Conservation (phyloP, 2,797 vertebrate species). For the Tamandua tetradactyla region DNA sequence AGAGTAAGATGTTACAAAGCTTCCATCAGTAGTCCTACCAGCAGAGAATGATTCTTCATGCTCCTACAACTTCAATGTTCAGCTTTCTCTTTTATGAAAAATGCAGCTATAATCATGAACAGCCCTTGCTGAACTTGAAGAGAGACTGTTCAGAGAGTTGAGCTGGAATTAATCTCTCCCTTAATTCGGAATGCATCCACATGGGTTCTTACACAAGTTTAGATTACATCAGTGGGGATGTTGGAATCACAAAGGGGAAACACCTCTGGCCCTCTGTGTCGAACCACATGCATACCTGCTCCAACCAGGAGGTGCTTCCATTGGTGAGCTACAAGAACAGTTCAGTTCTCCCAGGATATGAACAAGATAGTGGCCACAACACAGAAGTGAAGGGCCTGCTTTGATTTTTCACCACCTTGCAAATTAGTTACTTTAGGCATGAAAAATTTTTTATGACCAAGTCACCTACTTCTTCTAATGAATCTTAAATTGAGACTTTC, state of each 20-base stretch:
- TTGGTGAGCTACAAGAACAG: slow-evolving; percentile 94
- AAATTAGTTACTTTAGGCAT: slow-evolving; percentile 95
- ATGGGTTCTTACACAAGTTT: slow-evolving; percentile 93
- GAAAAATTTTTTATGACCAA: slow-evolving; percentile 96
- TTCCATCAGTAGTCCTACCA: slow-evolving; percentile 91
- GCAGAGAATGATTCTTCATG: slow-evolving; percentile 92
- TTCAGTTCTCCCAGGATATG: slow-evolving; percentile 96
- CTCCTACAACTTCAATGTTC: slow-evolving; percentile 94
- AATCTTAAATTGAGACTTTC: slow-evolving; percentile 89
- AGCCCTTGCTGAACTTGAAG: slow-evolving; percentile 89
- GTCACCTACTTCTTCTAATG: slow-evolving; percentile 85
- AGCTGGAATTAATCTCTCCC: slow-evolving; percentile 92
- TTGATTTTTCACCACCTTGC: slow-evolving; percentile 94
- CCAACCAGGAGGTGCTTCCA: slow-evolving; percentile 95
- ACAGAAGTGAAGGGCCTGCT: slow-evolving; percentile 96
- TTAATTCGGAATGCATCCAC: slow-evolving; percentile 94
- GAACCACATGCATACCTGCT: slow-evolving; percentile 94
- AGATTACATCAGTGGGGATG: slow-evolving; percentile 96
- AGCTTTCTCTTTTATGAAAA: slow-evolving; percentile 96
- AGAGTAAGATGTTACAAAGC: slow-evolving; percentile 93
- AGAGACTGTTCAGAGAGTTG: slow-evolving; percentile 93
- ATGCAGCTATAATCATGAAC: slow-evolving; percentile 95
- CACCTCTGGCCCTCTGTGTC: slow-evolving; percentile 96
- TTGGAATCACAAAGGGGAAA: slow-evolving; percentile 93
- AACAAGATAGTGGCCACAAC: too few relatives aligned